These are phyloP conservation scores for Heterochromis multidens DNA, from an alignment of 2,113 vertebrate species.

Conservation along the genomic window DNA sequence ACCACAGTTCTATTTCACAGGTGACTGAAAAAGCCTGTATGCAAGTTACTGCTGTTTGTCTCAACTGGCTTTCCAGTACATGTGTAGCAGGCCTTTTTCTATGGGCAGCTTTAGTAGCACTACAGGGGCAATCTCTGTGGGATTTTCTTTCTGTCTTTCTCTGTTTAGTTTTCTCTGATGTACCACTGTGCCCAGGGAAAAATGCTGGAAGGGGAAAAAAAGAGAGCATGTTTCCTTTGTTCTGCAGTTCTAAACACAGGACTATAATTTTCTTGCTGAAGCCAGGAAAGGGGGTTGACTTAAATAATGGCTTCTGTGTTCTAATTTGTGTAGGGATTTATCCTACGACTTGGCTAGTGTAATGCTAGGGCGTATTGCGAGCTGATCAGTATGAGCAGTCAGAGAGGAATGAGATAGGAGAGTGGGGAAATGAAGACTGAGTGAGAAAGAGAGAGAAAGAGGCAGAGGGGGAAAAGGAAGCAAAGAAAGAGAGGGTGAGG, in stretches of 20 bases:
- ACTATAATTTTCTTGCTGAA: constrained; percentile 39
- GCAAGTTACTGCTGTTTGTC: constrained; percentile 12
- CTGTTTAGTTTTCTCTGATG: constrained; percentile 33
- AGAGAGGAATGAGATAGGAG: constrained; percentile 8
- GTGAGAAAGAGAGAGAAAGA: neutral
- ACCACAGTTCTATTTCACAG: constrained; percentile 45
- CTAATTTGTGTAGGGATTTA: constrained; percentile 64
- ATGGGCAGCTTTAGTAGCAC: constrained; percentile 2
- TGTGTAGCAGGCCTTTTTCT: neutral
- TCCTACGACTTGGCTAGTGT: constrained; percentile 37
- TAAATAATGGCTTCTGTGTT: constrained; percentile 60
- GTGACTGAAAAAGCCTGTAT: constrained; percentile 6
- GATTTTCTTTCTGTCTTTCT: neutral
- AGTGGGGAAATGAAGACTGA: constrained; percentile 44
- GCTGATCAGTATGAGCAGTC: constrained; percentile 38
- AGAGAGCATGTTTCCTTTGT: constrained; percentile 45
- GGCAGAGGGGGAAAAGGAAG: neutral
- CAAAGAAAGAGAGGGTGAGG: constrained; percentile 10
- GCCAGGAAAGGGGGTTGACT: constrained; percentile 42
- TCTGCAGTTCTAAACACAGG: constrained; percentile 34
- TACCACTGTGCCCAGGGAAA: constrained; percentile 20
- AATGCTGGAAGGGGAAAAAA: constrained; percentile 3
- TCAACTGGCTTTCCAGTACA: neutral
- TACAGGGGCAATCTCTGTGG: constrained; percentile 1
- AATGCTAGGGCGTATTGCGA: constrained; percentile 13